phyloP scores from a whole-genome alignment of 2,113 vertebrate species.

The Pelecanoides urinatrix region DNA sequence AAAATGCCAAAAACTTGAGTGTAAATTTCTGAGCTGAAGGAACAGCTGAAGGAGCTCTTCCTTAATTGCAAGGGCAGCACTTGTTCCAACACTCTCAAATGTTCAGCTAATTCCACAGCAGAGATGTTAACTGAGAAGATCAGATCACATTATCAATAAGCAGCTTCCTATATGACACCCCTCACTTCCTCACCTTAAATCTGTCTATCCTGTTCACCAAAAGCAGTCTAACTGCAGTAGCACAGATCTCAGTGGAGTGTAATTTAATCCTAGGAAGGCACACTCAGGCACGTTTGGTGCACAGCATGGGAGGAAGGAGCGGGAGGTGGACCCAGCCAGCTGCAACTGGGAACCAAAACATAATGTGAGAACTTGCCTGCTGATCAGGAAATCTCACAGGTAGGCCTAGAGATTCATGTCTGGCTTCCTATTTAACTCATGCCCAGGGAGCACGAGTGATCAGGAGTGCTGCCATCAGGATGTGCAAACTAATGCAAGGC shows the following conservation, averaged over 20 bases:
- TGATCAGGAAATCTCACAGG: background rate
- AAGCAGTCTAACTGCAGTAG: background rate
- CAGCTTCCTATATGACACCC: background rate
- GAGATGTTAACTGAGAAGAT: background rate
- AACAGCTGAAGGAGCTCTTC: background rate
- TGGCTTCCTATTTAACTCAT: background rate
- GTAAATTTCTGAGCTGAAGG: background rate
- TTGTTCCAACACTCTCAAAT: background rate
- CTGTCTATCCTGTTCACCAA: background rate
- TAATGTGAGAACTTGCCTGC: too few species aligned
- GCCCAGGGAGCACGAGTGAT: fast-evolving
- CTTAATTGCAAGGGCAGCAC: background rate
- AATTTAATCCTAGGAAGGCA: background rate
- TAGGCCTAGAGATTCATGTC: fast-evolving
- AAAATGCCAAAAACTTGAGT: background rate
- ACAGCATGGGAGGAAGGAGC: background rate
- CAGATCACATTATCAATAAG: background rate
- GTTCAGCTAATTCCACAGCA: background rate
- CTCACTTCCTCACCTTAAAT: background rate
- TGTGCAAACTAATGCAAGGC: background rate
- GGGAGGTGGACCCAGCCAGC: too few species aligned
- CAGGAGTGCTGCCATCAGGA: background rate
- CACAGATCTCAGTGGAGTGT: background rate
- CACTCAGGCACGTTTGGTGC: fast-evolving
- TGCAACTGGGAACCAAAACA: background rate